Base-by-base conservation (phyloP, 2,797 vertebrate species). In the Sebastiscus tertius region DNA sequence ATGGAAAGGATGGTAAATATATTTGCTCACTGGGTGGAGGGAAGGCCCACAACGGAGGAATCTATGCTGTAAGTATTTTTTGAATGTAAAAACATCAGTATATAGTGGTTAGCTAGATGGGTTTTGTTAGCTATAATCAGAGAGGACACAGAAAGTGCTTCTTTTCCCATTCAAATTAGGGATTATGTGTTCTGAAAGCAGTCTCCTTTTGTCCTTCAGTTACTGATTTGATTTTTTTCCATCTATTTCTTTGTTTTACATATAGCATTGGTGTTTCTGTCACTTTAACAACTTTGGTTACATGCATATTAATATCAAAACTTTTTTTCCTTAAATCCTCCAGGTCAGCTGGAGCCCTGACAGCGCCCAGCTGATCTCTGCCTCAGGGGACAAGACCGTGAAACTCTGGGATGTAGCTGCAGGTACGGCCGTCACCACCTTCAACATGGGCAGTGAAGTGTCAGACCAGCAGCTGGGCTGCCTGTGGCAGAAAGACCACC, bases 391-490 rank as follows among this genome's bases (percentile, higher is more conserved):
- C 87, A 99, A 97, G 94, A 99, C 97, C 0, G 97, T 98, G 65
- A 99, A 98, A 88, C 96, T 99, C 62, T 99, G 99, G 99, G 99
- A 99, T 34, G 95, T 98, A 58, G 95, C 79, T 29, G 90, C 95
- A 79, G 96, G 95, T 81, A 95, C 96, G 0, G 75, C 95, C 1
- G 95, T 99, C 89, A 98, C 63, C 87, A 99, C 98, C 46, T 99
- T 99, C 86, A 95, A 95, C 77, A 88, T 99, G 95, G 99, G 99
- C 89, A 84, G 95, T 55, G 97, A 96, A 0, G 95, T 98, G 59
- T 64, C 95, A 75, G 98, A 99, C 95, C 98, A 98, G 94, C 99
- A 99, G 95, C 94, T 99, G 95, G 98, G 98, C 89, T 99, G 98
- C 91, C 91, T 99, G 82, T 99, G 98, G 98, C 98, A 98, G 95